Base-by-base conservation (phyloP, 1,140 invertebrate genomes). In the Portunus trituberculatus region DNA sequence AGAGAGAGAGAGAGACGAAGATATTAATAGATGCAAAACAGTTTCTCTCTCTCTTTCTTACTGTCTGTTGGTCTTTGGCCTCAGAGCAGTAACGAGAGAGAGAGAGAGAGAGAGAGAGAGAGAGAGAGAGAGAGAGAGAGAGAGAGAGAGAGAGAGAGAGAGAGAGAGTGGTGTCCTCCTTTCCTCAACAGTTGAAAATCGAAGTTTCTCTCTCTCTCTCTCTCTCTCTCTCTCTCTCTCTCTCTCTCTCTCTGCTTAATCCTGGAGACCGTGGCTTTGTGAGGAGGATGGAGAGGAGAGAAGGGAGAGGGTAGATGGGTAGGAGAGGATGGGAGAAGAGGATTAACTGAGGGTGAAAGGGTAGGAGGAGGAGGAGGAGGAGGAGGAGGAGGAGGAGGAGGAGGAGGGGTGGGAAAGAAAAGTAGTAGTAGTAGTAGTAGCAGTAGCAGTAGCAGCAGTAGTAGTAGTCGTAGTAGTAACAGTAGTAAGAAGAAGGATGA, bases 141-240 rank as follows among this genome's bases (percentile, higher is more conserved):
- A 76, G 67, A 76, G 67, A 76, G 67, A 76, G 67, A 76, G 67
- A 76, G 67, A 76, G 67, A 76, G 67, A 76, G 67, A 76, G 67
- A 76, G 67, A 76, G 67, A 76, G 67, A 76, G 67, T 20, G 67
- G 6, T 2, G 67, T 20, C 20, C 67, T n/a, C 20, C 67, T 59
- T 76, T 76, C 67, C 67, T 76, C 67, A 76, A 76, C 67, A 76
- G 67, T 76, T 76, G 67, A 76, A 76, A 76, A 76, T 76, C 67
- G 67, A 76, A 76, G 67, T 76, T 76, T 59, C 16, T 14, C 52
- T 59, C 52, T 76, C 67, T 76, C 67, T 76, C 67, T 59, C 52
- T 59, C 16, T 14, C 52, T 59, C 52, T 39, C n/a, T n/a, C 67
- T 76, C 67, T 76, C 67, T 59, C 52, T 59, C 16, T 14, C 52